phyloP scores from a whole-genome alignment of 2,113 vertebrate genomes.

The Thamnaconus septentrionalis region DNA sequence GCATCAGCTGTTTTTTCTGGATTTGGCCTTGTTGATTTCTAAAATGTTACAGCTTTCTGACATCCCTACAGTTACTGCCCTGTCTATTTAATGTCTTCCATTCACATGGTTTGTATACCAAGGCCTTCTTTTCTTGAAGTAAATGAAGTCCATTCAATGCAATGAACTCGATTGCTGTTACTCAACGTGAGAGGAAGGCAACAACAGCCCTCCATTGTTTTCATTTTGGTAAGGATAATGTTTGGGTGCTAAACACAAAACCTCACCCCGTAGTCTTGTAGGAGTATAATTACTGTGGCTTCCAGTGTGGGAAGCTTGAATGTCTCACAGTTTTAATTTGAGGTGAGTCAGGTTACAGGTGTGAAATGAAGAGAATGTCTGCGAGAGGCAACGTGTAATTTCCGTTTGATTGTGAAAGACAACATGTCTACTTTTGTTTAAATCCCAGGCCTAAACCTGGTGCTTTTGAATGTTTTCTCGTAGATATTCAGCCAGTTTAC shows the following conservation, averaged over 20 bases:
- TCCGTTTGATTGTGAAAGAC: neutral
- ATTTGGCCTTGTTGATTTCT: slow-evolving; percentile 25
- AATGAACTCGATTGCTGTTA: slow-evolving; percentile 5
- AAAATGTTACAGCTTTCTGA: slow-evolving; percentile 19
- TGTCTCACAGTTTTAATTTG: slow-evolving; percentile 49
- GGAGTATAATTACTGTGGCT: slow-evolving; percentile 54
- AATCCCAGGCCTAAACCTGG: too few relatives aligned
- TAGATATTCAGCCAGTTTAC: too few relatives aligned
- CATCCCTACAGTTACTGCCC: slow-evolving; percentile 9
- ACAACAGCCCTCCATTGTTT: slow-evolving; percentile 42
- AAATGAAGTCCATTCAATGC: too few relatives aligned
- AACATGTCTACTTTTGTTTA: neutral
- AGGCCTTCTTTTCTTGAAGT: too few relatives aligned
- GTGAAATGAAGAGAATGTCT: slow-evolving; percentile 37
- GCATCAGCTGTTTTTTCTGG: slow-evolving; percentile 21
- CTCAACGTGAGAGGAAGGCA: slow-evolving; percentile 32
- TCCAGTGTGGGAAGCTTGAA: slow-evolving; percentile 45
- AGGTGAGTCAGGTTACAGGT: slow-evolving; percentile 62
- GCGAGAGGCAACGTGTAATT: slow-evolving; percentile 17
- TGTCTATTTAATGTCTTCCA: slow-evolving; percentile 16
- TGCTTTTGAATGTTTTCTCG: too few relatives aligned
- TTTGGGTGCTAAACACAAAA: slow-evolving; percentile 38
- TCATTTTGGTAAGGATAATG: slow-evolving; percentile 47
- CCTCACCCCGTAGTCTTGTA: slow-evolving; percentile 52
- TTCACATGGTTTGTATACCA: neutral